Evolutionary conservation across 2,888 invertebrate genomes (phyloP).

Genomic region (Archaeoteleia sp.): DNA sequence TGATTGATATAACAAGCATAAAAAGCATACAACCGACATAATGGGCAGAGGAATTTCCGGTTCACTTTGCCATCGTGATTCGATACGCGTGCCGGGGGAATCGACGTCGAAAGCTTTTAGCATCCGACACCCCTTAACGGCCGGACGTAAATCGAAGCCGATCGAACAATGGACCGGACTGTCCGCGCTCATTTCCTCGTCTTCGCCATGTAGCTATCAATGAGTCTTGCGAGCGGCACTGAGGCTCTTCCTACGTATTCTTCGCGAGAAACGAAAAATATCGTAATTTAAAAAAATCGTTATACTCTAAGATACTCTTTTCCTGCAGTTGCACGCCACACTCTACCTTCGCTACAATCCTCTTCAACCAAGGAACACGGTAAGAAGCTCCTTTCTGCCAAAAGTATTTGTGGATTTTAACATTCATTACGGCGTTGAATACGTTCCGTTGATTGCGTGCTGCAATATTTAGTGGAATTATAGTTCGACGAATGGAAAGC

Average conservation of each 20-base stretch:
- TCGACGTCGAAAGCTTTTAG: slow-evolving; percentile 55
- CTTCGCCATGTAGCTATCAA: slow-evolving; percentile 57
- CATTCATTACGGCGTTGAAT: background rate
- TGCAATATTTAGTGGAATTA: too few species aligned
- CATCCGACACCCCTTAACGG: slow-evolving; percentile 51
- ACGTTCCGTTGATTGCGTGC: too few species aligned
- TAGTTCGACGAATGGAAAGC: slow-evolving; percentile 22
- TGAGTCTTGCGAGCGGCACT: slow-evolving; percentile 55
- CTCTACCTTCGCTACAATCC: too few species aligned
- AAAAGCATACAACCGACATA: slow-evolving; percentile 45
- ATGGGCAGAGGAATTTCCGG: slow-evolving; percentile 40
- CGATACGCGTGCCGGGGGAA: slow-evolving; percentile 53
- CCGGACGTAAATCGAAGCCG: slow-evolving; percentile 60
- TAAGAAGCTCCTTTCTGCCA: background rate
- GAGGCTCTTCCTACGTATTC: slow-evolving; percentile 25
- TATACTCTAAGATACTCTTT: too few species aligned
- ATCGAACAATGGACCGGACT: slow-evolving; percentile 57
- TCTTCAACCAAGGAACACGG: too few species aligned
- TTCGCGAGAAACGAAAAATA: slow-evolving; percentile 31
- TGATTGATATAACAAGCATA: slow-evolving; percentile 39
- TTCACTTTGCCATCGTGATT: slow-evolving; percentile 50
- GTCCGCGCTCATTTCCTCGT: slow-evolving; percentile 54
- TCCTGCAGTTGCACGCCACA: too few species aligned
- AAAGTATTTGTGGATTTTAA: too few species aligned
- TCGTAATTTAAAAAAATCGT: slow-evolving; percentile 7